Evolutionary conservation across 2,888 invertebrate species (phyloP).

Genomic region (Caenorhabditis zanzibari): DNA sequence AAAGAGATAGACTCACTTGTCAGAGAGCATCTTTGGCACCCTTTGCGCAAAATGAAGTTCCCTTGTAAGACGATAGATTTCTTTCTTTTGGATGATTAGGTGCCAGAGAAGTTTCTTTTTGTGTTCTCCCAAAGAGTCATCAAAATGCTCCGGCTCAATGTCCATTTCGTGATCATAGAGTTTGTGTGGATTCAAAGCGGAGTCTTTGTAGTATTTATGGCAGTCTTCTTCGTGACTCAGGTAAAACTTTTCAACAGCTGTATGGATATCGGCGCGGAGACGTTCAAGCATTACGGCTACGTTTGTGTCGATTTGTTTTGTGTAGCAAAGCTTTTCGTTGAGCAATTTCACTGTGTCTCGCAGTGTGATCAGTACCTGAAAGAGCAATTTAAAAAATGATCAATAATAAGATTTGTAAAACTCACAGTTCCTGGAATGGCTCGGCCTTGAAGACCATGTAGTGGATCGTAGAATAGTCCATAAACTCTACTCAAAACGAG

Average conservation of each 20-base stretch:
- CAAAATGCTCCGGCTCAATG: neutral
- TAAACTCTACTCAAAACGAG: constrained; percentile 15
- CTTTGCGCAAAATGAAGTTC: no score
- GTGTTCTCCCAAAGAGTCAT: neutral
- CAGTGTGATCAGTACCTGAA: constrained; percentile 1
- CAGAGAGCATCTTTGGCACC: no score
- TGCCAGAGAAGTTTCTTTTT: neutral
- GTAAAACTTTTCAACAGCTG: neutral
- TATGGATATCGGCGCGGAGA: neutral
- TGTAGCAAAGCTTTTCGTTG: no score
- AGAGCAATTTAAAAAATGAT: neutral
- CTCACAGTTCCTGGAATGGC: neutral
- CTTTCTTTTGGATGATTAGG: no score
- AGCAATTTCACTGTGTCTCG: neutral
- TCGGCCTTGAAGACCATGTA: constrained; percentile 7
- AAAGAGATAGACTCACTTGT: no score
- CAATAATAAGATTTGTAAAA: neutral
- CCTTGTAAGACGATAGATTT: no score
- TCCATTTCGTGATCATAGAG: no score
- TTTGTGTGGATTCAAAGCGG: no score
- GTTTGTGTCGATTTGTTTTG: neutral
- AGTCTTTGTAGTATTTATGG: neutral
- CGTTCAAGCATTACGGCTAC: neutral
- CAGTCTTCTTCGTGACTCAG: neutral
- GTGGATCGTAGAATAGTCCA: neutral